phyloP scores from a whole-genome alignment of 2,888 invertebrate species.

The Calameuta idolon region DNA sequence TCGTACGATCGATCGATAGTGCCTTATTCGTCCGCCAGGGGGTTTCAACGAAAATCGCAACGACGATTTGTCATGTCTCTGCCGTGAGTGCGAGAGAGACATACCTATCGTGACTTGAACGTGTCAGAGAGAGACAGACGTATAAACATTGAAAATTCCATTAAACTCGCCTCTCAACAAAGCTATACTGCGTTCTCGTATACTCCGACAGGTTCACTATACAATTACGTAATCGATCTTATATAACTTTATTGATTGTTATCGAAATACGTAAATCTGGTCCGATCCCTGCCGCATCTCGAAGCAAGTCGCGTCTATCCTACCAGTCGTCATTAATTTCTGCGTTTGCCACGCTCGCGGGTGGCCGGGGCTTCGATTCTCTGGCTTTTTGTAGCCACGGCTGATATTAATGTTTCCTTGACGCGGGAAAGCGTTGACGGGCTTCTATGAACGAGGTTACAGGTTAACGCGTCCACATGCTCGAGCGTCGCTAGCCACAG shows the following conservation, averaged over 20 bases:
- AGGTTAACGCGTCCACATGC: conserved; percentile 18
- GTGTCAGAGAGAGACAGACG: background rate
- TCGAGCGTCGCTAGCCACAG: conserved; percentile 27
- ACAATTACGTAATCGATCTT: background rate
- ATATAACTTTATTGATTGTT: background rate
- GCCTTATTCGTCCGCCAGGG: background rate
- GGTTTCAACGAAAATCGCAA: background rate
- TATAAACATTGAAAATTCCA: background rate
- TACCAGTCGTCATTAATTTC: conserved; percentile 31
- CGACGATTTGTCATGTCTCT: background rate
- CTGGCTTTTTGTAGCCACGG: conserved; percentile 4
- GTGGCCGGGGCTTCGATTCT: conserved; percentile 45
- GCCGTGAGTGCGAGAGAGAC: background rate
- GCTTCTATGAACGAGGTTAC: conserved; percentile 8
- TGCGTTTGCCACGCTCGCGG: conserved; percentile 50
- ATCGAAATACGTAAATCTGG: background rate
- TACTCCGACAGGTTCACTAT: background rate
- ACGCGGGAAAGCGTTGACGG: conserved; percentile 36
- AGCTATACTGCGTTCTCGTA: background rate
- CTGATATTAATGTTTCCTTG: conserved; percentile 42
- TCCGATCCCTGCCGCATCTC: background rate
- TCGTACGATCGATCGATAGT: background rate
- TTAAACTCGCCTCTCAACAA: background rate
- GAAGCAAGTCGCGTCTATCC: background rate
- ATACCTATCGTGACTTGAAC: background rate